Evolutionary conservation across 92 coral and sea anemone species (phyloP).

Genomic region (Virgularia gustaviana): DNA sequence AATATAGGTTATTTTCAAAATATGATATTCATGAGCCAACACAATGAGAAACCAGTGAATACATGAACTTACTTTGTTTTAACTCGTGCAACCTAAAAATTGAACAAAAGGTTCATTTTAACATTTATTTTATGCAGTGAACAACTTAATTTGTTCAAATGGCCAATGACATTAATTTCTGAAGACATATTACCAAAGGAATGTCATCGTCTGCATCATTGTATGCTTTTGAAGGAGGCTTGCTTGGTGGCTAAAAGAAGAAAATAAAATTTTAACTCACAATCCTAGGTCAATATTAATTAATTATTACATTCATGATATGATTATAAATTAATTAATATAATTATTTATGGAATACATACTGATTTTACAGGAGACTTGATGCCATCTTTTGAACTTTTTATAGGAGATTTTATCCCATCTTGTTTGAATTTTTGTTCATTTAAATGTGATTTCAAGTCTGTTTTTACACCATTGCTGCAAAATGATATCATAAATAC

Average conservation of each 20-base stretch:
- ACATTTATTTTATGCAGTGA: constrained; percentile 3
- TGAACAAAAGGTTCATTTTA: neutral
- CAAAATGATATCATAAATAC: neutral
- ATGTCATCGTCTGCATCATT: constrained; percentile 62
- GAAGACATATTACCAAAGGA: constrained; percentile 65
- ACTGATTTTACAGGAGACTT: neutral
- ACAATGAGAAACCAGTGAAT: no score
- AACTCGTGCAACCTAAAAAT: constrained; percentile 52
- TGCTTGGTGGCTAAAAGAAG: constrained; percentile 21
- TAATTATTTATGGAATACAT: constrained; percentile 5
- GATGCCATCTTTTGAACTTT: neutral
- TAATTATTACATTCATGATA: neutral
- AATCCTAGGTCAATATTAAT: neutral
- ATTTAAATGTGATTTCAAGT: neutral
- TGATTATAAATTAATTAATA: neutral
- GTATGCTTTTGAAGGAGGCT: constrained; percentile 38
- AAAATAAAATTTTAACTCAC: neutral
- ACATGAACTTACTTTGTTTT: constrained; percentile 47
- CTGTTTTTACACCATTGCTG: constrained; percentile 28
- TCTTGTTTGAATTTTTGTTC: neutral
- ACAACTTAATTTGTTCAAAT: neutral
- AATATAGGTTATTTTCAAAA: neutral
- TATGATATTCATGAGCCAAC: neutral
- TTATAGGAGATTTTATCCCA: neutral
- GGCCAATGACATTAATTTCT: neutral